Base-by-base conservation (phyloP, 30 jellyfish, hydroid and myxozoan genomes). In the Aurelia sp. region DNA sequence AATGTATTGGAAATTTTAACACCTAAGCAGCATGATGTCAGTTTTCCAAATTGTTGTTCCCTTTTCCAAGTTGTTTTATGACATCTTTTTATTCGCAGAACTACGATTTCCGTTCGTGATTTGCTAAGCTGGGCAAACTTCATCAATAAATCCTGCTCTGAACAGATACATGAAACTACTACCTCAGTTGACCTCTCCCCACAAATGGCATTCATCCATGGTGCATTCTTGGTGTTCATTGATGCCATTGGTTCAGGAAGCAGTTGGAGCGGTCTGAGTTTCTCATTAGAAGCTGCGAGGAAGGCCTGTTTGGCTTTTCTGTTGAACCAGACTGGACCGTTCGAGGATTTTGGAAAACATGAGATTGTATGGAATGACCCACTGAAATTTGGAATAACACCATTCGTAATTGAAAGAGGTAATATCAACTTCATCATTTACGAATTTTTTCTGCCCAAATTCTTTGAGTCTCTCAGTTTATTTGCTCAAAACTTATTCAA, bases 171-270 rank as follows among this genome's bases (percentile, higher is more conserved):
- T 53, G 79, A 61, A 10, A 67, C 10, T 1, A 44, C 4, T 4
- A 13, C 61, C 19, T 37, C 50, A 33, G 64, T 6, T 4, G 18
- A 47, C 16, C 53, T 76, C 12, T 61, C 96, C 6, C 91, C 98
- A 6, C 79, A 82, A 64, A 50, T 18, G 20, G 97, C 96, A 30
- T 88, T 18, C 80, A 72, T 93, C 47, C 98, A 93, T 75, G 98
- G 97, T 13, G 96, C 97, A 1, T 84, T 88, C 81, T 83, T 93
- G 9, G 97, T 93, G 6, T 88, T 93, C 66, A 71, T 93, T 68
- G 98, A 93, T 68, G 86, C 98, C n/a, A 77, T 89, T 74, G 98
- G 98, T 48, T 71, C 95, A 16, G 96, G 97, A 12, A 81, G 75
- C 48, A 74, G 86, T 47, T 82, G 85, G 92, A 52, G 55, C 8